Base-by-base conservation (phyloP, 2,113 vertebrate species). In the Perognathus longimembris region DNA sequence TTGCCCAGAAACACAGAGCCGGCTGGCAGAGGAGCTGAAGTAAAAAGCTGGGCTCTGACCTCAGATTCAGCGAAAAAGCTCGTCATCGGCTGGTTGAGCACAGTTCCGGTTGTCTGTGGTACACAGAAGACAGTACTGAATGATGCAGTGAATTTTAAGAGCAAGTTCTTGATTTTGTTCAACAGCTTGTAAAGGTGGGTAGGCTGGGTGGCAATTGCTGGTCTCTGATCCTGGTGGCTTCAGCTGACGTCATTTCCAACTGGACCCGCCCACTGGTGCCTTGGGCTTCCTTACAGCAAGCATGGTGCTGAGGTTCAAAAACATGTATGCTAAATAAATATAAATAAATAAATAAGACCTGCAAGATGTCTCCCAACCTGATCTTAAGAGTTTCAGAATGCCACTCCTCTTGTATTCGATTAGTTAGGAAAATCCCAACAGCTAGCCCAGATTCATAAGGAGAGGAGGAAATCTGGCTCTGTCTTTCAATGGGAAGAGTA, bases 131-230 rank as follows among this genome's bases (percentile, higher is more conserved):
- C 6, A 38, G 80, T 40, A 30, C 6, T 36, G 4, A 87, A 64
- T n/a, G n/a, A n/a, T n/a, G n/a, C n/a, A n/a, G n/a, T n/a, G n/a
- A n/a, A n/a, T n/a, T n/a, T n/a, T n/a, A n/a, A n/a, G n/a, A n/a
- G n/a, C n/a, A n/a, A n/a, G n/a, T n/a, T n/a, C n/a, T n/a, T 66
- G n/a, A 50, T 61, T 91, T 89, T 86, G 22, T 26, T 88, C 15
- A 73, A 70, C 50, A 71, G 28, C 50, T 83, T 92, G 5, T 4
- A 30, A 54, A 20, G 26, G 70, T 80, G 54, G 66, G 22, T 38
- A 50, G 71, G n/a, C 12, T 70, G 59, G 12, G 59, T 69, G 10
- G 73, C 15, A 10, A 59, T 24, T 28, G 50, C 9, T 20, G 21
- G 5, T 73, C n/a, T 79, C 67, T 75, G 20, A 28, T 73, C 8